Percentiles rank a stretch among this genome's conserved stretches.
These are phyloP conservation scores for Eubasilissa splendida DNA, from an alignment of 2,888 invertebrate species.

Conservation along the genomic window DNA sequence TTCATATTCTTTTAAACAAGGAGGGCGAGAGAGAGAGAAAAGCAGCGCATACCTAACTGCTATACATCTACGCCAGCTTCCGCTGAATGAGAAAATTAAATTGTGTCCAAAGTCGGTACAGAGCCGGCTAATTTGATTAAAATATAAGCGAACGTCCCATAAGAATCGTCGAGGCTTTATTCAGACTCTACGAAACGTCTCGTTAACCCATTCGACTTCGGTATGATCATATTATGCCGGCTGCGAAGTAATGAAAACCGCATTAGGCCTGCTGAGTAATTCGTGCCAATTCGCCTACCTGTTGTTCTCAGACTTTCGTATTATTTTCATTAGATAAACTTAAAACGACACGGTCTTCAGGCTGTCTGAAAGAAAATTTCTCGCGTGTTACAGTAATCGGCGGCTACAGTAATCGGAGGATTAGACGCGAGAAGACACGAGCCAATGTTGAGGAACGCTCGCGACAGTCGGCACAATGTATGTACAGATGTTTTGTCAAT, in stretches of 20 bases:
- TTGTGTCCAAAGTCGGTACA: conserved; percentile 50
- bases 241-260: conserved; percentile 30
- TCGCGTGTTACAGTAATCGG: too few relatives aligned
- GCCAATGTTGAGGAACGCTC: too few relatives aligned
- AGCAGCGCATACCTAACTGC: neutral
- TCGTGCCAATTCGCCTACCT: conserved; percentile 29
- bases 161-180: conserved; percentile 43
- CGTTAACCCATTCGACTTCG: conserved; percentile 34
- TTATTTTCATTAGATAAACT: neutral
- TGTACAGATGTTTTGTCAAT: too few relatives aligned
- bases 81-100: conserved; percentile 50
- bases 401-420: too few relatives aligned
- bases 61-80: conserved; percentile 19
- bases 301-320: neutral
- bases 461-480: too few relatives aligned
- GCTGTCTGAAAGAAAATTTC: too few relatives aligned
- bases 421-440: too few relatives aligned
- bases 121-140: conserved; percentile 52
- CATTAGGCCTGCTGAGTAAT: conserved; percentile 29
- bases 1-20: conserved; percentile 16
- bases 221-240: conserved; percentile 18
- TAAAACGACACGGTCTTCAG: too few relatives aligned
- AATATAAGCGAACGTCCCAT: conserved; percentile 45
- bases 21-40: neutral
- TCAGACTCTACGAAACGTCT: conserved; percentile 28